Conservation (phyloP, 2,797 vertebrate genomes). For the Champsocephalus gunnari region DNA sequence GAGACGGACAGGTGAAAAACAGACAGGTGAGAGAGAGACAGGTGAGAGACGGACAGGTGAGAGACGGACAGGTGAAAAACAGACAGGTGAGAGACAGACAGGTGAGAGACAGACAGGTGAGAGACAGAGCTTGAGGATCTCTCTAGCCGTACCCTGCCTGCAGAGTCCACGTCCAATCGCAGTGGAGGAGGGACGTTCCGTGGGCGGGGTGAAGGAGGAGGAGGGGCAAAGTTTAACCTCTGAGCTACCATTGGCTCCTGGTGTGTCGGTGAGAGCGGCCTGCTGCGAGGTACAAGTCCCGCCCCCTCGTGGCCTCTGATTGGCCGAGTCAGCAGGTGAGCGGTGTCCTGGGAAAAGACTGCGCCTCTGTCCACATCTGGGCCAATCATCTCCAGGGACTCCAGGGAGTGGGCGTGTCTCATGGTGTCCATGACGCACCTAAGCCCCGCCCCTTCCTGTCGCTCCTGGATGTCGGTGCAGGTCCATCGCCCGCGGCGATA, state of each 20-base stretch:
- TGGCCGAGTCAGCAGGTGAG: conserved; percentile 57
- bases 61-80: no score
- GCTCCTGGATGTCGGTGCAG: conserved; percentile 86
- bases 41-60: no score
- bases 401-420: conserved; percentile 88
- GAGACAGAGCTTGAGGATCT: no score
- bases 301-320: conserved; percentile 35
- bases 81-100: no score
- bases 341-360: conserved; percentile 63
- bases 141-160: conserved; percentile 67
- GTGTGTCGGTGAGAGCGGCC: conserved; percentile 56
- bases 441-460: conserved; percentile 71
- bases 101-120: no score
- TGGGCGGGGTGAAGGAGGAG: conserved; percentile 43
- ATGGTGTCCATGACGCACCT: conserved; percentile 81
- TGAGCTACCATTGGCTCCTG: not conserved
- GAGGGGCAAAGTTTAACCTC: conserved; percentile 31
- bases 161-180: conserved; percentile 71
- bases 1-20: no score
- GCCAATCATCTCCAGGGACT: conserved; percentile 85
- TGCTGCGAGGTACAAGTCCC: conserved; percentile 42
- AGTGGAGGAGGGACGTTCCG: conserved; percentile 72
- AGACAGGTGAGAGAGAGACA: no score
- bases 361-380: conserved; percentile 37
- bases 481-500: conserved; percentile 89